Evolutionary conservation across 1,140 invertebrate genomes (phyloP).

Genomic region (Anastrepha obliqua): DNA sequence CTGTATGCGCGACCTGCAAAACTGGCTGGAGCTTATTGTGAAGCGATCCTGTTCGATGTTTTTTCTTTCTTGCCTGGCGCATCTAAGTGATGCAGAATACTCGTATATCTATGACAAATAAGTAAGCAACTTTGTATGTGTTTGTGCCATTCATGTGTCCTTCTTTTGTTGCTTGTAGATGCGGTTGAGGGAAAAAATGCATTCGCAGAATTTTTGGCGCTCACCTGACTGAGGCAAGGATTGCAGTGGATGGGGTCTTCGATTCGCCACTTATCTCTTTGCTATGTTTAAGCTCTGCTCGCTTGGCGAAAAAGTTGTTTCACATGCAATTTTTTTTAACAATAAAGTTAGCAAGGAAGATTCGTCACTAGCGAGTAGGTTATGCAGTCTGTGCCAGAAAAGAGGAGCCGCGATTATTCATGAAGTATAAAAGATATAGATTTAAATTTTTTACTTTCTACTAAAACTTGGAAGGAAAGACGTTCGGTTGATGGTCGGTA

Average conservation of each 20-base stretch:
- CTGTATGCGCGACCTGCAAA: conserved; percentile 29
- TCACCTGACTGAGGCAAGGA: not conserved
- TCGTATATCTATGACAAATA: not conserved
- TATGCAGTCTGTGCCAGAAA: too few species aligned
- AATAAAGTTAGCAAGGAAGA: too few species aligned
- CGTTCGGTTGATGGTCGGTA: too few species aligned
- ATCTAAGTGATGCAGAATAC: not conserved
- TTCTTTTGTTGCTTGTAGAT: not conserved
- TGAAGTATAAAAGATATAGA: too few species aligned
- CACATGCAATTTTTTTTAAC: too few species aligned
- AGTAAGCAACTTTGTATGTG: not conserved
- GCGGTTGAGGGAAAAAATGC: not conserved
- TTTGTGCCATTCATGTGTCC: not conserved
- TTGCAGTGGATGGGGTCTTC: not conserved
- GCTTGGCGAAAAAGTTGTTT: too few species aligned
- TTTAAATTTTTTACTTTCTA: too few species aligned
- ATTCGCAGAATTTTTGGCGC: conserved; percentile 39
- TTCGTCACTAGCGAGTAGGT: too few species aligned
- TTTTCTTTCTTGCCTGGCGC: not conserved
- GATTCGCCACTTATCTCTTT: too few species aligned
- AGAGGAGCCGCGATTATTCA: too few species aligned
- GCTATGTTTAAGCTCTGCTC: too few species aligned
- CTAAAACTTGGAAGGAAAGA: too few species aligned
- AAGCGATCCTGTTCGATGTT: not conserved
- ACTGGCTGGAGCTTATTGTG: conserved; percentile 43